Evolutionary conservation across 1,140 invertebrate genomes (phyloP), one percentile per base, ranked within the genome.

Genomic region (Drosophila pallidifrons): DNA sequence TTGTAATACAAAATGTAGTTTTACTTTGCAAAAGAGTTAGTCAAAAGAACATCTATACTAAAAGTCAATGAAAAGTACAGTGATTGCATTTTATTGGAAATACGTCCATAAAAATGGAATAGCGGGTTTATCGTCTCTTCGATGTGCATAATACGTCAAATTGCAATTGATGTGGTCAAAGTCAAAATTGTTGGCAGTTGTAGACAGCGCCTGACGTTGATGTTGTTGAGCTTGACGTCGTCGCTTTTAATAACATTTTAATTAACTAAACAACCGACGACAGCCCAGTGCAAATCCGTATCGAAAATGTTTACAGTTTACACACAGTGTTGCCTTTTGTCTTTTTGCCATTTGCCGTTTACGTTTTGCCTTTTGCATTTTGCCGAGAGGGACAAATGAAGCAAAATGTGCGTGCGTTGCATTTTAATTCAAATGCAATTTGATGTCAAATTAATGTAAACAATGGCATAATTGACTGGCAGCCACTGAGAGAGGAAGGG

Each of bases 391-490:
- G 47, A 51, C 11, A 30, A 7, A 41, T 2, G 20, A 55, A 52
- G 60, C 16, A 55, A 16, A 43, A 68, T 71, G 55, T 79, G 72
- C 76, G 41, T 57, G 61, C 77, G 54, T 57, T 88, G 70, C 83
- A 87, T 77, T 87, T 74, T 75, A 75, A 82, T 72, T 78, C 70
- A 81, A 71, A 71, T 71, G 59, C 61, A 76, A 76, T 72, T 72
- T 76, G 57, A 46, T 76, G 74, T 73, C 55, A 73, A 79, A 82
- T 79, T 81, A 86, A 83, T 87, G 85, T 87, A 88, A 81, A 88
- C 83, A 87, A 70, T 73, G 66, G 47, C 70, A 65, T 69, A 58
- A 76, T 72, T 78, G 70, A 69, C 55, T 69, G 75, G 49, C 77
- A 75, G 73, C 57, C 57, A 52, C 43, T 1, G 3, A 3, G 32